Evolutionary conservation across 2,113 vertebrate genomes (phyloP).

Genomic region (Abramis brama): DNA sequence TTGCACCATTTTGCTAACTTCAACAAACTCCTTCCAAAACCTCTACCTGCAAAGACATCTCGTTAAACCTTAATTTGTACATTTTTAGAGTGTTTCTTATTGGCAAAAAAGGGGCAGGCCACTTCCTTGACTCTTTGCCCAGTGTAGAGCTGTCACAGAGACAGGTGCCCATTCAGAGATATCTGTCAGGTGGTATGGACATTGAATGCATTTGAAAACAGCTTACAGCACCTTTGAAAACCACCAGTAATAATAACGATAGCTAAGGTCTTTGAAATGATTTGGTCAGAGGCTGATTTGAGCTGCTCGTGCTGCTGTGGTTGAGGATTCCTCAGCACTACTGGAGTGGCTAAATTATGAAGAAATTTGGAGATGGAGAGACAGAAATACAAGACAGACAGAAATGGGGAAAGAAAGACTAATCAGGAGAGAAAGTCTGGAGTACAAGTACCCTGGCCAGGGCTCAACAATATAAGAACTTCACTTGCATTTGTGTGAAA

Average conservation of each 20-base stretch:
- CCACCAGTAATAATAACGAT: background rate
- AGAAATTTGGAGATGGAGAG: conserved; percentile 2
- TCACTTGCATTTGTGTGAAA: background rate
- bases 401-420: background rate
- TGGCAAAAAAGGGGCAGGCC: background rate
- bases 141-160: background rate
- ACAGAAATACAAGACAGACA: background rate
- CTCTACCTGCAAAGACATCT: background rate
- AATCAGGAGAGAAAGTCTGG: background rate
- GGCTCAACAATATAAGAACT: background rate
- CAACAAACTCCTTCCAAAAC: background rate
- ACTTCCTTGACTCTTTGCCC: background rate
- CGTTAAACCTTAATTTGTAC: background rate
- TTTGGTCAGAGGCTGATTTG: conserved; percentile 4
- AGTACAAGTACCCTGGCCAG: background rate
- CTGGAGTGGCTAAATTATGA: background rate
- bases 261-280: background rate
- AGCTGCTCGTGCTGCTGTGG: background rate
- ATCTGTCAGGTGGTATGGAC: background rate
- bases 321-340: background rate
- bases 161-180: background rate
- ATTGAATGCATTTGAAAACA: background rate
- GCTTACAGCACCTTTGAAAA: background rate
- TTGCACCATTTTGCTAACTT: background rate
- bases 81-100: background rate